phyloP scores from a whole-genome alignment of 1,140 invertebrate species.

The Metopolophium dirhodum region DNA sequence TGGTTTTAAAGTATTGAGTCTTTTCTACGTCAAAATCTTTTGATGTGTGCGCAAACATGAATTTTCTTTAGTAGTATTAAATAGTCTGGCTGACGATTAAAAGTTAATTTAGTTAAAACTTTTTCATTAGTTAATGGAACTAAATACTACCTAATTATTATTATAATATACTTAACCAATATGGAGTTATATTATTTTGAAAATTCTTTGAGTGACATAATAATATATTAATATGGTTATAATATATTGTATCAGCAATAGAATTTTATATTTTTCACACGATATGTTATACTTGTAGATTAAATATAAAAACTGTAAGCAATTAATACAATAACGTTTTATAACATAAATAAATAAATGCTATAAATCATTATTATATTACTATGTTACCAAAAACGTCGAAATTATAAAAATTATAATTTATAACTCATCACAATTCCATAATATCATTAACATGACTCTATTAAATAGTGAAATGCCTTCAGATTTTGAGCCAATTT shows the following conservation, averaged over 20 bases:
- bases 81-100: neutral
- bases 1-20: neutral
- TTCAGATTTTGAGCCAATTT: neutral
- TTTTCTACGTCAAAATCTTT: neutral
- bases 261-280: neutral
- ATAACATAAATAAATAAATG: neutral
- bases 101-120: neutral
- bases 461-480: neutral
- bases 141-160: neutral
- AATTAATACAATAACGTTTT: neutral
- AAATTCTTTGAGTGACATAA: neutral
- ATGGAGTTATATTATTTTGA: neutral
- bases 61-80: neutral
- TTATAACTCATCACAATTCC: neutral
- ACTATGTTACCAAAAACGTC: neutral
- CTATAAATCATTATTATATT: neutral
- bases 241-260: neutral
- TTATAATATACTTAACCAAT: neutral
- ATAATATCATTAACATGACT: neutral
- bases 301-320: neutral
- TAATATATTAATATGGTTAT: neutral
- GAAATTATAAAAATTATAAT: neutral
- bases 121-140: conserved; percentile 23
- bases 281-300: neutral
- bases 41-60: neutral